Percentiles rank a stretch among this genome's conserved stretches.
Conservation (phyloP, 1,140 invertebrate species). For the Eufriesea mexicana region DNA sequence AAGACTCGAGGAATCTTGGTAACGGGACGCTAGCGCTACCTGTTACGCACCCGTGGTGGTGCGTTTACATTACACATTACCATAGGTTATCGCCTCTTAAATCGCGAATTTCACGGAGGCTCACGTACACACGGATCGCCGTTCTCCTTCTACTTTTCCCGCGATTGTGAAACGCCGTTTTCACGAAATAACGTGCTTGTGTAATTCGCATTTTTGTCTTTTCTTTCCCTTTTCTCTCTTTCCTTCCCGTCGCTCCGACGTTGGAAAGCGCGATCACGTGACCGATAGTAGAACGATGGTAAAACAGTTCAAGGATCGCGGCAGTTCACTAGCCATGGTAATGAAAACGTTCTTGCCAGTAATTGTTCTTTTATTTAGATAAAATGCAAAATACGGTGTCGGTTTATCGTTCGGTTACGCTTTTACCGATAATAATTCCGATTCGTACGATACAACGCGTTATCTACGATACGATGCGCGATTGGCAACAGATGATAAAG, state of each 20-base stretch:
- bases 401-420: background rate
- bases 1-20: conserved; percentile 50
- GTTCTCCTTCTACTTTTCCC: background rate
- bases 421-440: background rate
- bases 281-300: background rate
- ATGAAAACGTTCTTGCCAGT: background rate
- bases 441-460: background rate
- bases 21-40: conserved; percentile 62
- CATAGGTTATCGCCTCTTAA: conserved; percentile 53
- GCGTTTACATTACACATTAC: conserved; percentile 56
- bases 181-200: background rate
- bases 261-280: background rate
- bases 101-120: conserved; percentile 24
- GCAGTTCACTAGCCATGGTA: background rate
- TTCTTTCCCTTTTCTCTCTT: background rate
- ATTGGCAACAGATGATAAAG: conserved; percentile 13
- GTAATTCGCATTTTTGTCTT: background rate
- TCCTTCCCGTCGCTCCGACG: background rate
- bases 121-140: background rate
- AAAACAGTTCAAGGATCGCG: background rate
- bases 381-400: background rate
- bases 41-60: conserved; percentile 55
- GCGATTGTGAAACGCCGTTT: conserved; percentile 24
- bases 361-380: background rate
- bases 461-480: background rate